These are phyloP conservation scores for Erythrolamprus reginae DNA, from an alignment of 2,113 vertebrate genomes.

Conservation along the genomic window DNA sequence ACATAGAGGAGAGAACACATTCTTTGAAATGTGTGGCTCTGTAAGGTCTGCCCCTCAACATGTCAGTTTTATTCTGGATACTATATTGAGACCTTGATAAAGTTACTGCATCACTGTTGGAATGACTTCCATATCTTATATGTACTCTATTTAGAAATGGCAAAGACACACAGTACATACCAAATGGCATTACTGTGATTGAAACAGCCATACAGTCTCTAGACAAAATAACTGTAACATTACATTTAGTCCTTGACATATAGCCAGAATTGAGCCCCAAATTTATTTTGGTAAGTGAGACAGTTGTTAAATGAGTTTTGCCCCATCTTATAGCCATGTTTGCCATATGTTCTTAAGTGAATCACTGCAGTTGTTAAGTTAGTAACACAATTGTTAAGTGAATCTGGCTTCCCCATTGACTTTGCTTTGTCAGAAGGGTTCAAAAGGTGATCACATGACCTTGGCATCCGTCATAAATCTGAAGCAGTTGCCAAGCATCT, in stretches of 20 bases:
- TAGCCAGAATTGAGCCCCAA: background rate
- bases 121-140: background rate
- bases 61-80: no score
- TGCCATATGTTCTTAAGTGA: background rate
- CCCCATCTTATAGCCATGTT: background rate
- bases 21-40: background rate
- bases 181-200: background rate
- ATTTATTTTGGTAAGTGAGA: background rate
- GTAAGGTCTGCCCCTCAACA: background rate
- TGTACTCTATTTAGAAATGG: background rate
- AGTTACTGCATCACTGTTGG: background rate
- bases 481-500: background rate
- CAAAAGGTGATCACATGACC: background rate
- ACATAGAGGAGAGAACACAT: background rate
- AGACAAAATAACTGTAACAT: background rate
- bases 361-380: background rate
- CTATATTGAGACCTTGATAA: background rate
- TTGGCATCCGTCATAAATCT: background rate
- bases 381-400: background rate
- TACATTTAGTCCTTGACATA: background rate
- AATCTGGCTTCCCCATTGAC: background rate
- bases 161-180: background rate
- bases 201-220: background rate
- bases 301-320: background rate
- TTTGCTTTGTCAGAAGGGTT: background rate